Evolutionary conservation across 1,140 invertebrate species (phyloP), one percentile per base, ranked within the genome.

Genomic region (Acromyrmex echinatior): DNA sequence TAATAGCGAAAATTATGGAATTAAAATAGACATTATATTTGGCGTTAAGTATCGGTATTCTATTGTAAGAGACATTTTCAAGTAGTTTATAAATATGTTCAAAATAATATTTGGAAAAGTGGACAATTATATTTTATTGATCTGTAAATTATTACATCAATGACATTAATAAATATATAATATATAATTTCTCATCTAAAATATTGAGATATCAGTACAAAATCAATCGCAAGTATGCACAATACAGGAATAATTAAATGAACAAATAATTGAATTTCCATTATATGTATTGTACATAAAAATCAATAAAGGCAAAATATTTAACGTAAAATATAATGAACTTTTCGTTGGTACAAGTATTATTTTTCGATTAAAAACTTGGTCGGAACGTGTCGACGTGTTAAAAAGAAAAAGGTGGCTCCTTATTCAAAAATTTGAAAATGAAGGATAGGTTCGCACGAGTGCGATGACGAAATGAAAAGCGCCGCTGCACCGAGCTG

Each of bases 381-480:
- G n/a, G 35, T 62, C 14, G 1, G 9, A 77, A 28, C 5, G 12
- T 45, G 56, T 25, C 14, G 35, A 39, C 14, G 60, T 12, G n/a
- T 35, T 12, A 39, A 25, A 51, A 35, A 6, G 16, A 51, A 35
- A 4, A 49, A 62, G 0, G 25, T 21, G 9, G 31, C 2, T 9
- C 9, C 12, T 49, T 31, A 45, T 25, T 49, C 7, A 31, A 63
- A 66, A 39, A 56, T 79, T 56, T 12, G 21, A 35, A 73, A 49
- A 49, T 60, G 71, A 81, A 79, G 79, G 86, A 88, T 70, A 25
- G 65, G 58, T 9, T 35, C 66, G 62, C 73, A 53, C 66, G 81
- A 39, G 14, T 58, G 25, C 66, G 74, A 63, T 35, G 76, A 80
- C 66, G 87, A 86, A 86, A 77, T 84, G 56, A 71, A 81, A 81